phyloP scores from a whole-genome alignment of 2,113 vertebrate genomes.

The Eulemur macaco region DNA sequence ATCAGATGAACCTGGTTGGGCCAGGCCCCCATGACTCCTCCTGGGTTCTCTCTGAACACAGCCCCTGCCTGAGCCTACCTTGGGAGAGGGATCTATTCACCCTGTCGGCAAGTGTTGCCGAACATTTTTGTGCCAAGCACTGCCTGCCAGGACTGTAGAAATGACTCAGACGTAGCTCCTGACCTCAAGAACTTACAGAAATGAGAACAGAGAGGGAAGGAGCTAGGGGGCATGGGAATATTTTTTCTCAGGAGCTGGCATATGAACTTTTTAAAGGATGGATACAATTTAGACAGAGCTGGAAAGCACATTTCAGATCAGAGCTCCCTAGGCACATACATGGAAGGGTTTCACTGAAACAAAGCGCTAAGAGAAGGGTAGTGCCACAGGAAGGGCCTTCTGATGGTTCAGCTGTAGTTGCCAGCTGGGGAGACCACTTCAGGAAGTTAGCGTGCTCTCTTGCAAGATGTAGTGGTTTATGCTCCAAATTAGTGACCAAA shows the following conservation, averaged over 20 bases:
- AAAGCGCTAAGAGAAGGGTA: background rate
- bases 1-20: background rate
- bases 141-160: background rate
- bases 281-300: background rate
- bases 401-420: background rate
- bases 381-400: background rate
- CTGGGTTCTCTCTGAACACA: background rate
- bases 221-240: background rate
- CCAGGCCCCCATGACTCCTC: background rate
- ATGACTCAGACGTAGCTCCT: background rate
- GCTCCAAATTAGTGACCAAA: constrained; percentile 11
- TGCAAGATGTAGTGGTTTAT: background rate
- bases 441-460: constrained; percentile 27
- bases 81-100: background rate
- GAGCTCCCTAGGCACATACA: background rate
- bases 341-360: background rate
- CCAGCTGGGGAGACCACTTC: background rate
- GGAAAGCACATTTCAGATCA: constrained; percentile 13
- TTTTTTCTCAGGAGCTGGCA: background rate
- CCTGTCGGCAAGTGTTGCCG: background rate
- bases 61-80: background rate
- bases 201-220: background rate
- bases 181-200: background rate
- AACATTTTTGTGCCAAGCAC: background rate
- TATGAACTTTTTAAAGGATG: background rate